Evolutionary conservation across 2,888 invertebrate genomes (phyloP), one percentile per base, ranked within the genome.

Genomic region (Brachyptera risi): DNA sequence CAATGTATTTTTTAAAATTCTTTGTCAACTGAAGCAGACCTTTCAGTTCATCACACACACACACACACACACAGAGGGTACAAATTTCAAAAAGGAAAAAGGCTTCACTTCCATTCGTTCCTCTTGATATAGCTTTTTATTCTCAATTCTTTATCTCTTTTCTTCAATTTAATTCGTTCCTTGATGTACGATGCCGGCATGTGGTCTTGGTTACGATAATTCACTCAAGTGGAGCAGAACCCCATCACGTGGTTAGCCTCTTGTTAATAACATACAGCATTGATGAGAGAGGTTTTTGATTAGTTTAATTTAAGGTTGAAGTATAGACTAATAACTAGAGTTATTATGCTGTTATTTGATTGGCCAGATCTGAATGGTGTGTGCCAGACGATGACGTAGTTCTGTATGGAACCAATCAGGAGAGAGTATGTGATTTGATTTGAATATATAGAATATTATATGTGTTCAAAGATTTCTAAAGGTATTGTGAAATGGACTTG

Each of bases 201-300:
- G 54, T 54, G 54, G 54, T 37, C 54, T 54, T 54, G 19, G 35
- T 54, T 47, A 35, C 2, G 54, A 54, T 54, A 54, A 54, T 54
- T 31, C 54, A n/a, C 21, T 54, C 54, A 54, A 54, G 54, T 54
- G 54, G 54, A 54, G 54, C 54, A 37, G 35, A 54, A n/a, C 21
- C 54, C 17, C 13, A 21, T 51, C 27, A 31, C 51, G 51, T 51
- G 51, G 15, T 31, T 21, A 15, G n/a, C n/a, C n/a, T n/a, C n/a
- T n/a, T n/a, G n/a, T n/a, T n/a, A n/a, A n/a, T n/a, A n/a, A n/a
- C n/a, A n/a, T n/a, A n/a, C n/a, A n/a, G n/a, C n/a, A 17, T 21
- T 42, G 42, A 17, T 37, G 54, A 19, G 47, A 17, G n/a, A 24
- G 47, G 35, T 23, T 35, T 37, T 23, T 54, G 54, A 54, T 54